These are phyloP conservation scores for Sebastes oblongus DNA, from an alignment of 2,797 vertebrate species.

Conservation along the genomic window DNA sequence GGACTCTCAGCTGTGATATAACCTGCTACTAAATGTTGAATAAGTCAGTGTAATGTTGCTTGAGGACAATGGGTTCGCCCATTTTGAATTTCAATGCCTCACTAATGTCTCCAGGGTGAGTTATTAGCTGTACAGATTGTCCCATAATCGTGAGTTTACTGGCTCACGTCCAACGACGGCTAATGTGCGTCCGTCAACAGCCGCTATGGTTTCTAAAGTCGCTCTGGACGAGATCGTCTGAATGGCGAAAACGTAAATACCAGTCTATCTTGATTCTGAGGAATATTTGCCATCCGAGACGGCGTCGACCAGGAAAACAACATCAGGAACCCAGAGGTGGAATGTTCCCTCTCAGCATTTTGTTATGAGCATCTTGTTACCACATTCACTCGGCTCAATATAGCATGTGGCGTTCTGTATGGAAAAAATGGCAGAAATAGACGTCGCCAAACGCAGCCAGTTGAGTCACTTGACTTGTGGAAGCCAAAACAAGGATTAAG, in stretches of 20 bases:
- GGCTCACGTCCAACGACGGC: constrained; percentile 8
- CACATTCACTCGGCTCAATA: constrained; percentile 67
- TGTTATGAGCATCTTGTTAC: constrained; percentile 74
- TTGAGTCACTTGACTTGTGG: constrained; percentile 37
- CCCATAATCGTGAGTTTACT: neutral
- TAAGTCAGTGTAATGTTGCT: neutral
- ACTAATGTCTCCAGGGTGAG: neutral
- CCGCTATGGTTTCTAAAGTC: neutral
- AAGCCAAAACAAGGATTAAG: constrained; percentile 49
- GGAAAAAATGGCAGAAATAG: constrained; percentile 71
- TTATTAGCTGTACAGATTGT: neutral
- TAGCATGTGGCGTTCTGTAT: constrained; percentile 65
- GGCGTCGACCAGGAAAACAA: constrained; percentile 61
- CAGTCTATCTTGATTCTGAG: constrained; percentile 50
- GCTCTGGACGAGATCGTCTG: neutral
- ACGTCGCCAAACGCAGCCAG: constrained; percentile 28
- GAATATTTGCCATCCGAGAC: constrained; percentile 56
- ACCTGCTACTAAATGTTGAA: neutral
- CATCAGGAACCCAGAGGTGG: constrained; percentile 71
- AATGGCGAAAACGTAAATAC: constrained; percentile 32
- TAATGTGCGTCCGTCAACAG: neutral
- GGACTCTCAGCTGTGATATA: neutral
- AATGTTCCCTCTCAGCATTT: constrained; percentile 68
- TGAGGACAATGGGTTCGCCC: neutral
- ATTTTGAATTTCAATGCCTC: neutral